These are phyloP conservation scores for Nephrotoma appendiculata DNA, from an alignment of 2,888 invertebrate genomes.

Conservation along the genomic window DNA sequence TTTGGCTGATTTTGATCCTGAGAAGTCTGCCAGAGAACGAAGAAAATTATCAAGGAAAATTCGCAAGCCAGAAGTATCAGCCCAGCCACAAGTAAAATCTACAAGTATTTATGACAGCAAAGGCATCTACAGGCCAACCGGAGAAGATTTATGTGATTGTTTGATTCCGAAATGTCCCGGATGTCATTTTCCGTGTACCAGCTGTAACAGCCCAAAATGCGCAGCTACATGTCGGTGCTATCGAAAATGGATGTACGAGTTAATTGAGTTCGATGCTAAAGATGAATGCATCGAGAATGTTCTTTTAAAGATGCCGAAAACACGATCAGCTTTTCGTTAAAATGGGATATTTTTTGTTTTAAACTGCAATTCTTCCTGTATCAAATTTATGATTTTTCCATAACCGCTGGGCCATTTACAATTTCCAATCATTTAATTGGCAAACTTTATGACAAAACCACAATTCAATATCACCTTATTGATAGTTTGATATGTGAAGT, in stretches of 20 bases:
- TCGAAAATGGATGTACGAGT: conserved; percentile 64
- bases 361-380: neutral
- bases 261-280: conserved; percentile 65
- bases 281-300: conserved; percentile 26
- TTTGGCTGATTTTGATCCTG: conserved; percentile 57
- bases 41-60: conserved; percentile 56
- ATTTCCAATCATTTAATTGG: too few relatives aligned
- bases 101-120: conserved; percentile 49
- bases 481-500: too few relatives aligned
- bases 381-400: too few relatives aligned
- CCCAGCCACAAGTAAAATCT: neutral
- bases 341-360: neutral
- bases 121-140: conserved; percentile 46
- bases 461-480: too few relatives aligned
- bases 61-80: neutral
- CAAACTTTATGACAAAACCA: too few relatives aligned
- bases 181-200: conserved; percentile 68
- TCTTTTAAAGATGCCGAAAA: neutral
- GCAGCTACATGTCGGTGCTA: conserved; percentile 67
- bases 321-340: neutral
- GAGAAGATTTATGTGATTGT: conserved; percentile 73
- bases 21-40: conserved; percentile 61
- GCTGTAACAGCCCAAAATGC: conserved; percentile 61
- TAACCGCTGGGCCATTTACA: too few relatives aligned
- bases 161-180: conserved; percentile 61